These are phyloP conservation scores for Drosophila santomea DNA, from an alignment of 1,140 invertebrate genomes.

Conservation along the genomic window DNA sequence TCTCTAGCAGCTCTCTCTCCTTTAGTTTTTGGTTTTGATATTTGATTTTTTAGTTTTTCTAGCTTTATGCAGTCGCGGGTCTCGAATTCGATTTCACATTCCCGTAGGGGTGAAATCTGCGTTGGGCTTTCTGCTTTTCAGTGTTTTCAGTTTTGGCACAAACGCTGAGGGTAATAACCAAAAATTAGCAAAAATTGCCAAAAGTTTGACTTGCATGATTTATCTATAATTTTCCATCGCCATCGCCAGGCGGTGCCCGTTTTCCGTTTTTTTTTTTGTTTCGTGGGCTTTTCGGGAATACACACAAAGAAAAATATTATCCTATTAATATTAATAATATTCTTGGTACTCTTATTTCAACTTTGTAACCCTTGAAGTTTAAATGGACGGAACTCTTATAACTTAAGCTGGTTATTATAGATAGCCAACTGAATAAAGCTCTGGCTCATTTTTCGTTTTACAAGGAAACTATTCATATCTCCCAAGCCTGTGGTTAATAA, in stretches of 20 bases:
- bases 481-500: neutral
- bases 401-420: too few species aligned
- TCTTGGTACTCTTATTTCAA: neutral
- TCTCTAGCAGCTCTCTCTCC: conserved; percentile 22
- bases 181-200: conserved; percentile 83
- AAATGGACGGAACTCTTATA: too few species aligned
- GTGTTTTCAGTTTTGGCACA: conserved; percentile 36
- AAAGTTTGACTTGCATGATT: conserved; percentile 83
- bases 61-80: conserved; percentile 25
- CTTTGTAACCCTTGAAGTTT: neutral
- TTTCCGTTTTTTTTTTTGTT: conserved; percentile 11
- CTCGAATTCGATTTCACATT: conserved; percentile 79
- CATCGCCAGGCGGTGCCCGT: conserved; percentile 60
- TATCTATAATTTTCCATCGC: conserved; percentile 82
- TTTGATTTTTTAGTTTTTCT: conserved; percentile 1
- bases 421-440: too few species aligned
- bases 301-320: neutral
- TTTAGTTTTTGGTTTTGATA: neutral
- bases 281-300: conserved; percentile 5
- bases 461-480: neutral
- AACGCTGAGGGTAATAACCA: conserved; percentile 81
- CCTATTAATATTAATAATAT: neutral
- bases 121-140: conserved; percentile 52
- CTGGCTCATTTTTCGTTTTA: too few species aligned
- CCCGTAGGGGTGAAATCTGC: conserved; percentile 82